Conservation (phyloP, 2,113 vertebrate genomes). For the Brachyhypopomus gauderio region DNA sequence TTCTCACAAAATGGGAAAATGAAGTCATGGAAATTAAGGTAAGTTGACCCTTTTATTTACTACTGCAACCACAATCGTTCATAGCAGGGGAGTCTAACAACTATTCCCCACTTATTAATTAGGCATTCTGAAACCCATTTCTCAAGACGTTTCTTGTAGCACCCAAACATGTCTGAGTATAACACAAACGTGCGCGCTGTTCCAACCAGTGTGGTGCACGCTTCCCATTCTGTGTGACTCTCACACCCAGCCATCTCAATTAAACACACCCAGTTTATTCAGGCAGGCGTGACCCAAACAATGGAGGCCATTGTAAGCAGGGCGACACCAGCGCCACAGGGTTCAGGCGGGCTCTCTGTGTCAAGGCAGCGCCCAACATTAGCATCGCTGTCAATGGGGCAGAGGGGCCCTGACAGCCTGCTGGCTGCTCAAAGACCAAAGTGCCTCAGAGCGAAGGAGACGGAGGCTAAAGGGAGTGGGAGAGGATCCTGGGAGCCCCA, state of each 20-base stretch:
- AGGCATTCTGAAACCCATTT: conserved; percentile 1
- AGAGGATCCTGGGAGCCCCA: conserved; percentile 51
- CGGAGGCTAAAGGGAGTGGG: conserved; percentile 37
- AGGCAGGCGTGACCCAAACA: conserved; percentile 66
- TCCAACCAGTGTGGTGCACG: conserved; percentile 39
- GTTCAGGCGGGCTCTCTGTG: conserved; percentile 59
- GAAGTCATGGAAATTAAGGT: not conserved
- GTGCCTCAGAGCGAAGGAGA: conserved; percentile 52
- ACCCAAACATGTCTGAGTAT: not conserved
- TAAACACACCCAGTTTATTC: conserved; percentile 74
- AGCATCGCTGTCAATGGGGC: conserved; percentile 62
- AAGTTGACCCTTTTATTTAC: not conserved
- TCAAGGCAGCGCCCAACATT: conserved; percentile 68
- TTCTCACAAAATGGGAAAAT: no score
- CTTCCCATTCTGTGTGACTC: conserved; percentile 42
- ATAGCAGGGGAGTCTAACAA: not conserved
- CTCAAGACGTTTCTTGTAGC: not conserved
- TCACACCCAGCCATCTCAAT: conserved; percentile 63
- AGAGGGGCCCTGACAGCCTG: conserved; percentile 60
- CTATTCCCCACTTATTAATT: conserved; percentile 10
- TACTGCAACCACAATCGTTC: not conserved
- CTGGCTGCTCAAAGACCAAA: conserved; percentile 53
- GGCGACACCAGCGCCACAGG: conserved; percentile 58
- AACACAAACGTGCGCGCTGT: conserved; percentile 19
- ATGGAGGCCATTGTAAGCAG: conserved; percentile 65